These are phyloP conservation scores for Amphipoea lucens DNA, from an alignment of 2,888 invertebrate genomes.

Conservation along the genomic window DNA sequence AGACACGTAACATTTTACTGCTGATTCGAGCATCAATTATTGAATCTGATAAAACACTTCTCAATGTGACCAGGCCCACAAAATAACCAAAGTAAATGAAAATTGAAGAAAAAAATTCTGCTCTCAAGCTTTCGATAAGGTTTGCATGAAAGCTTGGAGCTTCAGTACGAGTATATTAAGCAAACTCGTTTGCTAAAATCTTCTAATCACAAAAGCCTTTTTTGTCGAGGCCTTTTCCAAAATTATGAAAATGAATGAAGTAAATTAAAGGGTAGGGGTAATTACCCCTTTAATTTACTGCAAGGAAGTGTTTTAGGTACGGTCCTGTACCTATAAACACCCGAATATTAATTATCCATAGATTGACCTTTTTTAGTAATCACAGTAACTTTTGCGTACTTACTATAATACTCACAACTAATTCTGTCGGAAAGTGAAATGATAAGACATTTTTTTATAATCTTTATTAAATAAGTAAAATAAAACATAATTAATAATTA, in stretches of 20 bases:
- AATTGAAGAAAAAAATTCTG: background rate
- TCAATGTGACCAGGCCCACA: background rate
- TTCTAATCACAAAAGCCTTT: background rate
- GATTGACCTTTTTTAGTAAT: background rate
- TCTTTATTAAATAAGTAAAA: background rate
- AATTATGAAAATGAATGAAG: background rate
- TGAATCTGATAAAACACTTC: background rate
- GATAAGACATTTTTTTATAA: background rate
- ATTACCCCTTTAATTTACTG: background rate
- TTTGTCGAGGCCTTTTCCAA: background rate
- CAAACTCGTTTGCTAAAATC: background rate
- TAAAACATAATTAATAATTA: background rate
- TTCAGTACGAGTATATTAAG: background rate
- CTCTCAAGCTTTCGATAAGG: background rate
- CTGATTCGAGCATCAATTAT: conserved; percentile 22
- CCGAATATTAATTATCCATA: background rate
- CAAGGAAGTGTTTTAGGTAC: background rate
- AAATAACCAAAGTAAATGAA: background rate
- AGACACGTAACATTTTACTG: conserved; percentile 43
- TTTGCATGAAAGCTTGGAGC: background rate
- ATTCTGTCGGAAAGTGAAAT: background rate
- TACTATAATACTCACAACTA: background rate
- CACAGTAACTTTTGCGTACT: background rate
- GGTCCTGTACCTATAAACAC: background rate
- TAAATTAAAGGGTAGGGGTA: background rate